These are phyloP conservation scores for Pseudachorutes palmiensis DNA, from an alignment of 1,140 invertebrate genomes.

Conservation along the genomic window DNA sequence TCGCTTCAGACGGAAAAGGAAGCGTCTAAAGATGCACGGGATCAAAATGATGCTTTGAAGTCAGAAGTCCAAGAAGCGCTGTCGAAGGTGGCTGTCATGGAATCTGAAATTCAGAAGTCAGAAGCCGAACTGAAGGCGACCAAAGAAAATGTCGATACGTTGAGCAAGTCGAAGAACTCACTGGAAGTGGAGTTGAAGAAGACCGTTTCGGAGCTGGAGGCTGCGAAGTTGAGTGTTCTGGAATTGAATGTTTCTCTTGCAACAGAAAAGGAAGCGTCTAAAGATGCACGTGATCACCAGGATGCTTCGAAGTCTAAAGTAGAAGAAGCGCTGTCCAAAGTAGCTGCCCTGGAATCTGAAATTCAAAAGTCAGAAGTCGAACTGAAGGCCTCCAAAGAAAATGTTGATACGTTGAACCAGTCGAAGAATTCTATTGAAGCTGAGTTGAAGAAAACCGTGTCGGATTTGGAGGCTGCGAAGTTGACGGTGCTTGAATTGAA, in stretches of 20 bases:
- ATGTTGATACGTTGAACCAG: too few species aligned
- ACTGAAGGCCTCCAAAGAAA: background rate
- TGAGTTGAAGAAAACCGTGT: too few species aligned
- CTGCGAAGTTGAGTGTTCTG: too few species aligned
- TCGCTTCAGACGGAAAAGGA: conserved; percentile 44
- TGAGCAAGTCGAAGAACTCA: background rate
- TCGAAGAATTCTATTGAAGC: too few species aligned
- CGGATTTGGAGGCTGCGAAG: too few species aligned
- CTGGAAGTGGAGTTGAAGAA: background rate
- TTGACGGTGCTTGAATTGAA: too few species aligned
- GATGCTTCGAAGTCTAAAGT: background rate
- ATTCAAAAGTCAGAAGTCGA: background rate
- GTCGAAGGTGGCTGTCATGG: background rate
- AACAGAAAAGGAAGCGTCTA: conserved; percentile 31
- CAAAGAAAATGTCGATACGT: background rate
- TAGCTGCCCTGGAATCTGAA: background rate
- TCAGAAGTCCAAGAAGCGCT: conserved; percentile 4
- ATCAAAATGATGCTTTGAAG: background rate
- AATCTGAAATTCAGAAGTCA: background rate
- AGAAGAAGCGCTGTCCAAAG: conserved; percentile 2
- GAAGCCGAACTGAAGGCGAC: background rate
- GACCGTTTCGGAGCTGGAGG: too few species aligned
- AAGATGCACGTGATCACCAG: background rate
- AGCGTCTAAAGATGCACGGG: background rate
- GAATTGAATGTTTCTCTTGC: too few species aligned